Evolutionary conservation across 2,113 vertebrate genomes (phyloP), one percentile per base, ranked within the genome.

Genomic region (Dermatemys mawii): DNA sequence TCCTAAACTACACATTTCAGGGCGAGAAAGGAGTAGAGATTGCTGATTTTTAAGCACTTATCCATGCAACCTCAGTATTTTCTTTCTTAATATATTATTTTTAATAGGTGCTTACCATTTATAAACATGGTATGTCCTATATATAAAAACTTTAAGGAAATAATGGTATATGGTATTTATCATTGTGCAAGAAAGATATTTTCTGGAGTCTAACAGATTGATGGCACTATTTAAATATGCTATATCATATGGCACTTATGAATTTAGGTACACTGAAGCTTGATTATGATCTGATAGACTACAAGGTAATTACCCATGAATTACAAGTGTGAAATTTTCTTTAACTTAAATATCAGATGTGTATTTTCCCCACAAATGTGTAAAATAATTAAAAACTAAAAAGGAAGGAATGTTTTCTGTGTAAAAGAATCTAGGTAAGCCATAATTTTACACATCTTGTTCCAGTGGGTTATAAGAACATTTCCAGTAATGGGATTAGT

Each of bases 261-360:
- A 2, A 0, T 21, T 91, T 27, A 83, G 2, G 4, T 89, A 29
- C 60, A 11, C 11, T 76, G 63, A 89, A 92, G 48, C 24, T 53
- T 48, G 29, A 51, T 94, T 48, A 83, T 75, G 12, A 1, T 93
- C 67, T 81, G 51, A 55, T 21, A 32, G 51, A 14, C 84, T 79
- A 29, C 50, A 44, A 3, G 0, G 0, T 63, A 49, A 2, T 12
- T 19, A 46, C 46, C 35, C 67, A 0, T 84, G 76, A 86, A 9
- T 83, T 80, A 29, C 12, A 75, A 76, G 8, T 48, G 6, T 75
- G 51, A 26, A 11, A 1, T 83, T 83, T 90, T 75, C 63, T 79
- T 11, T 83, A 91, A 3, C 2, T 17, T 1, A 2, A 60, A 44
- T n/a, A 22, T 49, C 81, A 50, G 41, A 19, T 93, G 49, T 16